Conservation (phyloP, 2,888 invertebrate species). For the Onthophagus sagittarius region DNA sequence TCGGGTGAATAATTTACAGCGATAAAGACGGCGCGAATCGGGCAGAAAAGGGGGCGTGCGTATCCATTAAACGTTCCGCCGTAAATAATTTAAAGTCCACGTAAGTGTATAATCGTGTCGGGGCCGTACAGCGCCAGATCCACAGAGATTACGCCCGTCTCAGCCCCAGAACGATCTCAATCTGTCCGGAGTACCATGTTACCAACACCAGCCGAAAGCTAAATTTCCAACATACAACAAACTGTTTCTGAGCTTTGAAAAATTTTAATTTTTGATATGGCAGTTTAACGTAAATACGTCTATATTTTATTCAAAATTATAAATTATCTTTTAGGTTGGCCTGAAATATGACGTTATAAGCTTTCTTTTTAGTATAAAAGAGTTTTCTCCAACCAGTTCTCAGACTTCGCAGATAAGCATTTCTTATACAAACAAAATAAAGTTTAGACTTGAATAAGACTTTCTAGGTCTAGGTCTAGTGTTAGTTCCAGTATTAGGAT, state of each 20-base stretch:
- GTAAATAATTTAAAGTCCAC: conserved; percentile 3
- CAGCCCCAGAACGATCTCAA: conserved; percentile 19
- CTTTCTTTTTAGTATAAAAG: no score
- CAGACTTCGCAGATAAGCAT: no score
- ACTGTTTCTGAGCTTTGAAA: not conserved
- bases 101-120: conserved; percentile 23
- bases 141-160: conserved; percentile 15
- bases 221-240: not conserved
- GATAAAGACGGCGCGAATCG: conserved; percentile 16
- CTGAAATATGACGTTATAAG: no score
- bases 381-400: no score
- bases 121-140: conserved; percentile 10
- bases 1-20: not conserved
- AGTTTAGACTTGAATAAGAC: no score
- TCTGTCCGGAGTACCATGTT: conserved; percentile 7
- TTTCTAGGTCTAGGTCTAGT: no score
- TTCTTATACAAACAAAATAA: no score
- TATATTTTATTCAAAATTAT: no score
- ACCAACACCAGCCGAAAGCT: not conserved
- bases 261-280: no score
- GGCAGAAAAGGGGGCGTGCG: not conserved
- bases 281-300: no score
- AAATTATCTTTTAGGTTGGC: no score
- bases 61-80: conserved; percentile 2
- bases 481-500: no score